Evolutionary conservation across 2,113 vertebrate genomes (phyloP).

Genomic region (Tautogolabrus adspersus): DNA sequence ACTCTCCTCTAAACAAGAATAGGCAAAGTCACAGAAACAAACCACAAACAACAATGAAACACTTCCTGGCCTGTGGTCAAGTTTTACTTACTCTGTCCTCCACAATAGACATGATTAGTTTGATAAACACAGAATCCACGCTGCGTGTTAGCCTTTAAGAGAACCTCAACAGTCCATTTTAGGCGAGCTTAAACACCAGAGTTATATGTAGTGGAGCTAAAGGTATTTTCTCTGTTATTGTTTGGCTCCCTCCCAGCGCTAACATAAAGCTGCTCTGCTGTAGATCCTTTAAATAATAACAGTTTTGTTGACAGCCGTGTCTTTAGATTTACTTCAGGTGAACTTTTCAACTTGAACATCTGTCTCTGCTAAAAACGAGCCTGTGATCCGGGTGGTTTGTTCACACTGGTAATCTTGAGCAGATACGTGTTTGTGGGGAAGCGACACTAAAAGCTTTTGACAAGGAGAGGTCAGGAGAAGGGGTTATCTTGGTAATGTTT

Average conservation of each 20-base stretch:
- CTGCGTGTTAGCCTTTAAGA: not conserved
- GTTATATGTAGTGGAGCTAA: not conserved
- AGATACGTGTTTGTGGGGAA: conserved; percentile 17
- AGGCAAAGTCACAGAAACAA: conserved; percentile 23
- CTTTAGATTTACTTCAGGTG: conserved; percentile 46
- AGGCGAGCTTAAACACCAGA: not conserved
- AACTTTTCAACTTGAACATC: conserved; percentile 64
- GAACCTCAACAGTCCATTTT: conserved; percentile 38
- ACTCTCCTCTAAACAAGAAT: conserved; percentile 51
- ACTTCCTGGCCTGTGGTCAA: conserved; percentile 35
- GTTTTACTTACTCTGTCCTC: not conserved
- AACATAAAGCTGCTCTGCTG: conserved; percentile 36
- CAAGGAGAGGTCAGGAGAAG: conserved; percentile 42
- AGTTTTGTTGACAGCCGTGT: conserved; percentile 20
- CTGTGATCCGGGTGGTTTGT: conserved; percentile 13
- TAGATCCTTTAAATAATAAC: conserved; percentile 44
- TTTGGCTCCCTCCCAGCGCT: conserved; percentile 28
- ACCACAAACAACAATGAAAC: conserved; percentile 32
- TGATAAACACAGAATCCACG: conserved; percentile 14
- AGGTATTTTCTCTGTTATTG: conserved; percentile 37
- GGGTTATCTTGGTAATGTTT: conserved; percentile 67
- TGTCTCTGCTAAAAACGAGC: conserved; percentile 21
- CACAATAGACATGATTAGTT: conserved; percentile 17
- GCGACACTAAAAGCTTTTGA: conserved; percentile 63
- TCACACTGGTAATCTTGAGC: conserved; percentile 41